Conservation (phyloP, 1,140 invertebrate species). For the Atta texana region DNA sequence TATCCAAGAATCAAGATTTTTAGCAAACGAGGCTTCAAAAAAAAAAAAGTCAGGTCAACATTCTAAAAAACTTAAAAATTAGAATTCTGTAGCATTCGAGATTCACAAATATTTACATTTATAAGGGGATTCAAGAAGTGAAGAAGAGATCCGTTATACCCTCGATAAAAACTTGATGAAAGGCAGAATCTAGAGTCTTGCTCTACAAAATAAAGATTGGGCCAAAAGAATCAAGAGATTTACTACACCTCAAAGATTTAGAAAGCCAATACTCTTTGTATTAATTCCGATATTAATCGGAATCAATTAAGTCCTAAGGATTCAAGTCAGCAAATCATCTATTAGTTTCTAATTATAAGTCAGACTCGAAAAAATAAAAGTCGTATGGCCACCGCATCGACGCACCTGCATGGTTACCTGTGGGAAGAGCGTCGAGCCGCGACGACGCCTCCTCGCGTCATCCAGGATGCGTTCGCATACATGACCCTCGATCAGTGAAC, state of each 20-base stretch:
- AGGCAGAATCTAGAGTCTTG: neutral
- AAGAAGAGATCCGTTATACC: neutral
- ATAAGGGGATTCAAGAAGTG: neutral
- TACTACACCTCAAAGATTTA: neutral
- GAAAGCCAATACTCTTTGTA: neutral
- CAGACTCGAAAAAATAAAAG: neutral
- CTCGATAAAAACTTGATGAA: neutral
- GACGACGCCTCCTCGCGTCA: slow-evolving; percentile 48
- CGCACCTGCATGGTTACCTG: neutral
- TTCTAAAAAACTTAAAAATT: neutral
- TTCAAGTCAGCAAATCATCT: neutral
- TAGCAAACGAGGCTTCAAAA: neutral
- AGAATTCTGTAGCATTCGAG: neutral
- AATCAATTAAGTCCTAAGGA: neutral
- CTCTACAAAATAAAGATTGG: neutral
- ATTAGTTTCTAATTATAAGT: too few relatives aligned
- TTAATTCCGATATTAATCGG: too few relatives aligned
- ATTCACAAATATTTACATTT: too few relatives aligned
- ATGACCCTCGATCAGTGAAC: slow-evolving; percentile 53
- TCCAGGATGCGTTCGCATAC: slow-evolving; percentile 42
- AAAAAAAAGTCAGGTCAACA: too few relatives aligned
- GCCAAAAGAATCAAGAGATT: neutral
- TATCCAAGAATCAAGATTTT: neutral
- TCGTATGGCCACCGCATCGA: slow-evolving; percentile 21
- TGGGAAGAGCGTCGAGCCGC: slow-evolving; percentile 40